Evolutionary conservation across 2,888 invertebrate species (phyloP).

Genomic region (Epirrhoe alternata): DNA sequence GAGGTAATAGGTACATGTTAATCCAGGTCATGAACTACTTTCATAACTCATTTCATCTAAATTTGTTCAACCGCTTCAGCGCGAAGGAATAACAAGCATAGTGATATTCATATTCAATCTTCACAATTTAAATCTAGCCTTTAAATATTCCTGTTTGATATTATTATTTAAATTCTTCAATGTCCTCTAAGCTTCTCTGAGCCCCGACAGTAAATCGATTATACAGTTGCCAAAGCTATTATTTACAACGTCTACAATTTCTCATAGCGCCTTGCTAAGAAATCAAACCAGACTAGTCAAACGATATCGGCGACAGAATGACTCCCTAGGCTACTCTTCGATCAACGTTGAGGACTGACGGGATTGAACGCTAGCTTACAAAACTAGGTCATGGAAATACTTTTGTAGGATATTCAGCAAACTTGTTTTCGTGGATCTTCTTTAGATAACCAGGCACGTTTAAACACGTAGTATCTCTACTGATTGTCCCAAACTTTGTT

Average conservation of each 20-base stretch:
- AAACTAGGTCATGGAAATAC: slow-evolving; percentile 2
- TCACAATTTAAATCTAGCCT: background rate
- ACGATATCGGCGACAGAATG: slow-evolving; percentile 28
- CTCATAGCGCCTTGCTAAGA: slow-evolving; percentile 24
- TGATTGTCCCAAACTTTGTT: too few species aligned
- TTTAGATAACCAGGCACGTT: background rate
- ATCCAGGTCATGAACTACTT: too few species aligned
- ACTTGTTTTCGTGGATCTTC: background rate
- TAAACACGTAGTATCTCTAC: background rate
- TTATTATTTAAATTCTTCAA: background rate
- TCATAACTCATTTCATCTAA: too few species aligned
- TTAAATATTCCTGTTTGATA: background rate
- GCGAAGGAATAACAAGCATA: too few species aligned
- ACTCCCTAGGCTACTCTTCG: slow-evolving; percentile 32
- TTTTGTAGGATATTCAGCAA: background rate
- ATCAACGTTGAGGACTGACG: slow-evolving; percentile 32
- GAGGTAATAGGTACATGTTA: too few species aligned
- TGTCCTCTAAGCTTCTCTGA: background rate
- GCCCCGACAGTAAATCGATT: slow-evolving; percentile 43
- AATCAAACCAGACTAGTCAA: slow-evolving; percentile 30
- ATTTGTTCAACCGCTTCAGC: too few species aligned
- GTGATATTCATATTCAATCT: too few species aligned
- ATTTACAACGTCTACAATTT: slow-evolving; percentile 18
- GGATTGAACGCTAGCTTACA: slow-evolving; percentile 13
- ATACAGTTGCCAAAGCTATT: slow-evolving; percentile 43